Evolutionary conservation across 2,113 vertebrate genomes (phyloP).

Genomic region (Catharus minimus): DNA sequence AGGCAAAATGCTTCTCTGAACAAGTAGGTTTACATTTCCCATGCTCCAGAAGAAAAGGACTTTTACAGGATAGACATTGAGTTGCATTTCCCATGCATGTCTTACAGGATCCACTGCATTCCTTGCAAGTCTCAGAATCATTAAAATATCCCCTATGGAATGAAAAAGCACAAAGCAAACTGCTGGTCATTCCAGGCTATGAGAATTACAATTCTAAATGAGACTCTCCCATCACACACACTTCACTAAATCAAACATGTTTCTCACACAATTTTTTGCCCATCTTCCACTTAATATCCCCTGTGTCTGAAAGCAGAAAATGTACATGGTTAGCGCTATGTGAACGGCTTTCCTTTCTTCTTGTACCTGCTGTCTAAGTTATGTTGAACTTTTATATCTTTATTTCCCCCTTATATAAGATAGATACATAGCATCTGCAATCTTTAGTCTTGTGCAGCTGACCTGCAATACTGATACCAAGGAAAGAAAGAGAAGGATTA

Average conservation of each 20-base stretch:
- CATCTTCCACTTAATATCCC: background rate
- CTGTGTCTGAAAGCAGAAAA: background rate
- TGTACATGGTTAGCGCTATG: background rate
- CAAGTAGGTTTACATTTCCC: slow-evolving; percentile 77
- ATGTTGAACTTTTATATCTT: background rate
- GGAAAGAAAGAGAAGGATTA: background rate
- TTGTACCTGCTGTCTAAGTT: background rate
- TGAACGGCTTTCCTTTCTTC: background rate
- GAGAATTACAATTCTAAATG: background rate
- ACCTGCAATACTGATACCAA: background rate
- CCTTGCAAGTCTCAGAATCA: slow-evolving; percentile 45
- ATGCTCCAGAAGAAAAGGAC: slow-evolving; percentile 68
- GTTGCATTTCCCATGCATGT: slow-evolving; percentile 76
- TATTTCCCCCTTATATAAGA: background rate
- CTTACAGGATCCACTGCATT: slow-evolving; percentile 78
- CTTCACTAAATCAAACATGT: background rate
- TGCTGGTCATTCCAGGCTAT: background rate
- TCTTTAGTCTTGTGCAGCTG: background rate
- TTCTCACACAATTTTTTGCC: background rate
- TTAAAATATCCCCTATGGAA: slow-evolving; percentile 80
- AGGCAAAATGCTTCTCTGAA: slow-evolving; percentile 72
- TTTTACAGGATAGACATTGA: slow-evolving; percentile 81
- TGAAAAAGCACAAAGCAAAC: background rate
- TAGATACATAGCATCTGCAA: background rate
- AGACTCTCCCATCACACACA: background rate